These are phyloP conservation scores for Phocides pigmalion DNA, from an alignment of 1,140 invertebrate species.

Conservation along the genomic window DNA sequence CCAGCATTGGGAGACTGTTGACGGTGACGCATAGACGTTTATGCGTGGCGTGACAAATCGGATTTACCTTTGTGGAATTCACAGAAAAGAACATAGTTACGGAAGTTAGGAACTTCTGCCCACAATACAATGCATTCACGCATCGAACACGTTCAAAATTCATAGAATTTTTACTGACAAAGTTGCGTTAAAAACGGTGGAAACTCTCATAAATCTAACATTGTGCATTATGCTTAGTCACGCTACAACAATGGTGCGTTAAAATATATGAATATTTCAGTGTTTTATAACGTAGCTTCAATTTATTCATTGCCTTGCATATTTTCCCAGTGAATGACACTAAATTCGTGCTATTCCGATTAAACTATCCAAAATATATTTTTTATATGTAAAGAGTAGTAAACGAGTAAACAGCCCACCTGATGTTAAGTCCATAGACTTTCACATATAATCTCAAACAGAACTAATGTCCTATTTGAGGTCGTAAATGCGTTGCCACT, in stretches of 20 bases:
- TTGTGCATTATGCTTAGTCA: constrained; percentile 24
- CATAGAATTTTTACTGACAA: constrained; percentile 15
- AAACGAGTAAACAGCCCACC: too few relatives aligned
- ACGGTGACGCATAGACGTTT: too few relatives aligned
- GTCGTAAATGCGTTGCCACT: too few relatives aligned
- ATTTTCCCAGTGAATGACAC: too few relatives aligned
- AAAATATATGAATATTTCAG: constrained; percentile 8
- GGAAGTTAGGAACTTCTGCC: not conserved
- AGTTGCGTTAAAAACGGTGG: constrained; percentile 4
- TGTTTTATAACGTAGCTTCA: not conserved
- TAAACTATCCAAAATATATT: too few relatives aligned
- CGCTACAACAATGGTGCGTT: constrained; percentile 13
- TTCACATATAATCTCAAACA: too few relatives aligned
- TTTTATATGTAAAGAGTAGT: too few relatives aligned
- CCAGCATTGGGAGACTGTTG: too few relatives aligned
- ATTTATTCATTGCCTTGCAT: too few relatives aligned
- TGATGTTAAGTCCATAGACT: too few relatives aligned
- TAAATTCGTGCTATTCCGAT: too few relatives aligned
- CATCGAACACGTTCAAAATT: constrained; percentile 7
- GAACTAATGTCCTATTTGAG: too few relatives aligned
- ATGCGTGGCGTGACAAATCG: not conserved
- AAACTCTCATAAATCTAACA: constrained; percentile 7
- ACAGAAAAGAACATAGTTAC: not conserved
- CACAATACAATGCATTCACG: not conserved
- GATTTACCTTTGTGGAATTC: not conserved